phyloP scores from a whole-genome alignment of 2,888 invertebrate species.

The Invenusta paracnida region DNA sequence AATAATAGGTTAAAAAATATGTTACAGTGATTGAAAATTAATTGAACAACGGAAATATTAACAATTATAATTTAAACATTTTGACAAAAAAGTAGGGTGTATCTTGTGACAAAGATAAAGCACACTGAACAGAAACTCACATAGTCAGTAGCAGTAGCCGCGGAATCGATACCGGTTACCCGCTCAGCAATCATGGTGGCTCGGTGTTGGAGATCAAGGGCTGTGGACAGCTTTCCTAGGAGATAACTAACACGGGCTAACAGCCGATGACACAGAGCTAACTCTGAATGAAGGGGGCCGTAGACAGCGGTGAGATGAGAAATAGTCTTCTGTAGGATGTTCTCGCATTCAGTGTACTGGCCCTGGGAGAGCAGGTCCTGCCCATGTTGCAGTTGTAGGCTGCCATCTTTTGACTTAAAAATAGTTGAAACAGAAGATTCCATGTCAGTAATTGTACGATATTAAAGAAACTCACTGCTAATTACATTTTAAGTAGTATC shows the following conservation, averaged over 20 bases:
- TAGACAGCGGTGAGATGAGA: conserved; percentile 93
- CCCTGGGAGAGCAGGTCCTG: conserved; percentile 91
- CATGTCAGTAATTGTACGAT: no score
- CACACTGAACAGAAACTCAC: conserved; percentile 72
- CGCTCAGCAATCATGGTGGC: conserved; percentile 96
- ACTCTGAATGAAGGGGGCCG: conserved; percentile 97
- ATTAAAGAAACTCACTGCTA: no score
- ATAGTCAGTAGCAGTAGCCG: conserved; percentile 96
- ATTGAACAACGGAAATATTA: no score
- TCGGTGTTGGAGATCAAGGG: conserved; percentile 92
- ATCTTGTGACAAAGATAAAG: no score
- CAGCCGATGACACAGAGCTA: conserved; percentile 76
- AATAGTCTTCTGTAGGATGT: conserved; percentile 86
- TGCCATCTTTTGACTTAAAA: conserved; percentile 83
- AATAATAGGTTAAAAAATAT: no score
- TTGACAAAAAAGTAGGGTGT: no score
- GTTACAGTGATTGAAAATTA: no score
- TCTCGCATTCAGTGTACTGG: conserved; percentile 86
- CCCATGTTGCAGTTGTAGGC: conserved; percentile 93
- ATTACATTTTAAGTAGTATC: no score
- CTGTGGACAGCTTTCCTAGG: conserved; percentile 82
- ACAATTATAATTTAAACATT: no score
- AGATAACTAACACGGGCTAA: conserved; percentile 92
- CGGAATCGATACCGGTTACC: conserved; percentile 94
- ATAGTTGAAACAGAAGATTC: not conserved